phyloP scores from a whole-genome alignment of 2,888 invertebrate genomes.

The Saturnia japonica region DNA sequence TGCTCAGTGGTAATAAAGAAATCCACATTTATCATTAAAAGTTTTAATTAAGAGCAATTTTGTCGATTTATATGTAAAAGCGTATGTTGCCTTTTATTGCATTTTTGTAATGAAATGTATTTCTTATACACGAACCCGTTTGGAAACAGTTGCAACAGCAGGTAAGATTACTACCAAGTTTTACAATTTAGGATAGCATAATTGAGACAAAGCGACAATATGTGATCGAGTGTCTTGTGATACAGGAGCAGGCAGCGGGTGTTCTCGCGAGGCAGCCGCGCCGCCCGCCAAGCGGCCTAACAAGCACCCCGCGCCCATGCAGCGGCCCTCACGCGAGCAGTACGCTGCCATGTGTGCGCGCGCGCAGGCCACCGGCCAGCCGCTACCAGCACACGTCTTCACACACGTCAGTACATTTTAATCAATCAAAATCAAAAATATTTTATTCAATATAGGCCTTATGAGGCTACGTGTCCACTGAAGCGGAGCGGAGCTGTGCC shows the following conservation, averaged over 20 bases:
- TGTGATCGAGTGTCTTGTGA: background rate
- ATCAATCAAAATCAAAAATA: too few relatives aligned
- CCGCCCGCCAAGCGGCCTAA: slow-evolving; percentile 92
- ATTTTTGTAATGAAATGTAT: background rate
- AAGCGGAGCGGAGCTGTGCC: too few relatives aligned
- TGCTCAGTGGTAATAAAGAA: background rate
- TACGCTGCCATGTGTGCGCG: slow-evolving; percentile 87
- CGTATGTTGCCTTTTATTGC: background rate
- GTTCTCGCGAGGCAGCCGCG: slow-evolving; percentile 46
- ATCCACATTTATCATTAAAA: background rate
- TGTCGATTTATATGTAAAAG: too few relatives aligned
- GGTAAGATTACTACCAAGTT: background rate
- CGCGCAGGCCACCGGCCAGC: slow-evolving; percentile 85
- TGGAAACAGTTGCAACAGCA: slow-evolving; percentile 16
- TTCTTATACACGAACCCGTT: background rate
- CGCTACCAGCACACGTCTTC: slow-evolving; percentile 85
- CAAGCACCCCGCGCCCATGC: slow-evolving; percentile 88
- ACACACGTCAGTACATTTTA: slow-evolving; percentile 80
- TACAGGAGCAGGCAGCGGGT: slow-evolving; percentile 19
- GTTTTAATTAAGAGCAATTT: background rate
- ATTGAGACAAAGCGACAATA: background rate
- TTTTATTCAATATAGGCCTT: too few relatives aligned
- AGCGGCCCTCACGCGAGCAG: slow-evolving; percentile 86
- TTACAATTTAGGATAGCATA: background rate
- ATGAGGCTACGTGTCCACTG: too few relatives aligned